phyloP scores from a whole-genome alignment of 2,113 vertebrate genomes.

The Grus americana region DNA sequence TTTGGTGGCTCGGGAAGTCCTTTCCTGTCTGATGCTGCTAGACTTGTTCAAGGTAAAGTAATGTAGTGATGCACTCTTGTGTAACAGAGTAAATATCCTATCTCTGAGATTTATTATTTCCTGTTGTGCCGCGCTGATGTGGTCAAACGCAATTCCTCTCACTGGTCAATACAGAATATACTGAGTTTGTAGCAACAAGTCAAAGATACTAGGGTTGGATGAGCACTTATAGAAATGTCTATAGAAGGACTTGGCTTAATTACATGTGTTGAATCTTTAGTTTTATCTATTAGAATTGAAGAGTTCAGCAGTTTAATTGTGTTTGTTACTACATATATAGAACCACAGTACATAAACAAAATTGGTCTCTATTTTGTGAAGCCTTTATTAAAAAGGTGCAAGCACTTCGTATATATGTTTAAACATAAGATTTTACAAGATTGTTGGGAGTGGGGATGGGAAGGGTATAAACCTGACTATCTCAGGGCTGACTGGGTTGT shows the following conservation, averaged over 20 bases:
- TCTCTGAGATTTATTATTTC: not conserved
- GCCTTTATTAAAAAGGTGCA: not conserved
- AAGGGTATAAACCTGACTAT: not conserved
- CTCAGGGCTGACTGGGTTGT: not conserved
- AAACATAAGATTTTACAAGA: not conserved
- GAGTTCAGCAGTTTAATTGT: not conserved
- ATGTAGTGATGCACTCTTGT: not conserved
- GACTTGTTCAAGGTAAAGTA: not conserved
- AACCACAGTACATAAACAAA: not conserved
- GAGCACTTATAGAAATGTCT: not conserved
- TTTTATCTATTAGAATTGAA: not conserved
- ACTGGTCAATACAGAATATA: not conserved
- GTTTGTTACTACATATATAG: not conserved
- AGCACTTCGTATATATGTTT: not conserved
- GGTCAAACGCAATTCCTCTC: not conserved
- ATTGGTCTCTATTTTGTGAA: not conserved
- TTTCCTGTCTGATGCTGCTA: not conserved
- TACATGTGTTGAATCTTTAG: rapidly evolving
- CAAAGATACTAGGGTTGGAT: not conserved
- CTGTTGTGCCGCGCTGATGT: not conserved
- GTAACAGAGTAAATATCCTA: not conserved
- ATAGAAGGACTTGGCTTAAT: not conserved
- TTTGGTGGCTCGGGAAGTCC: not conserved
- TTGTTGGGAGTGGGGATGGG: not conserved
- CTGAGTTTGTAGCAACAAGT: not conserved